phyloP scores from a whole-genome alignment of 2,888 invertebrate species.

The Zhengitettix transpicula region DNA sequence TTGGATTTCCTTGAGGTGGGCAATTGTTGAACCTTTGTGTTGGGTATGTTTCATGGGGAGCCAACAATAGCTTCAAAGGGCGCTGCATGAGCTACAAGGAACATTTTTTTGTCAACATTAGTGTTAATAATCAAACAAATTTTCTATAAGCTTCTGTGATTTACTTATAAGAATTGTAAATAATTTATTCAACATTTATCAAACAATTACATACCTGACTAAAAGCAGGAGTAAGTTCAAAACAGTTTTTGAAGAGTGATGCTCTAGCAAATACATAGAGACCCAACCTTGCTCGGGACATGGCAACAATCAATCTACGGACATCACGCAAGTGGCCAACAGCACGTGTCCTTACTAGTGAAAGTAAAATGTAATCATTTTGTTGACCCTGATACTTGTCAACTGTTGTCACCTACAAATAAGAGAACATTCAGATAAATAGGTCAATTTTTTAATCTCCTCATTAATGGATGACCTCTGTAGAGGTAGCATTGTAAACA shows the following conservation, averaged over 20 bases:
- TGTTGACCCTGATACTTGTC: conserved; percentile 99
- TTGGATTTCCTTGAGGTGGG: conserved; percentile 27
- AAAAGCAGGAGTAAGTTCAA: conserved; percentile 91
- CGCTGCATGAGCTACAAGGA: conserved; percentile 54
- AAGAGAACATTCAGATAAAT: too few species aligned
- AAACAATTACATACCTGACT: conserved; percentile 44
- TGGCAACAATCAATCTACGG: conserved; percentile 89
- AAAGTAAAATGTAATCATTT: conserved; percentile 94
- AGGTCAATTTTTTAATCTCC: too few species aligned
- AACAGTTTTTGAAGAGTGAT: conserved; percentile 87
- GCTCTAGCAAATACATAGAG: conserved; percentile 91
- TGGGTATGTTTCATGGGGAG: conserved; percentile 67
- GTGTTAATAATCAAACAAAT: not conserved
- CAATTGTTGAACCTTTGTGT: conserved; percentile 38
- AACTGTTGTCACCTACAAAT: conserved; percentile 66
- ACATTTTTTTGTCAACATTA: not conserved
- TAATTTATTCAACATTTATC: too few species aligned
- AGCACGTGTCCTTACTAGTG: conserved; percentile 85
- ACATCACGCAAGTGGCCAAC: conserved; percentile 98
- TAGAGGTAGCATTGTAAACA: too few species aligned
- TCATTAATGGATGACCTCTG: too few species aligned
- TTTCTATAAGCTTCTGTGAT: conserved; percentile 3
- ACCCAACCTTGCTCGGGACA: conserved; percentile 92
- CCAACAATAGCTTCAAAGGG: conserved; percentile 61
- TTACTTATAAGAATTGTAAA: too few species aligned